phyloP scores from a whole-genome alignment of 2,888 invertebrate species.

The Epistrophe eligans region DNA sequence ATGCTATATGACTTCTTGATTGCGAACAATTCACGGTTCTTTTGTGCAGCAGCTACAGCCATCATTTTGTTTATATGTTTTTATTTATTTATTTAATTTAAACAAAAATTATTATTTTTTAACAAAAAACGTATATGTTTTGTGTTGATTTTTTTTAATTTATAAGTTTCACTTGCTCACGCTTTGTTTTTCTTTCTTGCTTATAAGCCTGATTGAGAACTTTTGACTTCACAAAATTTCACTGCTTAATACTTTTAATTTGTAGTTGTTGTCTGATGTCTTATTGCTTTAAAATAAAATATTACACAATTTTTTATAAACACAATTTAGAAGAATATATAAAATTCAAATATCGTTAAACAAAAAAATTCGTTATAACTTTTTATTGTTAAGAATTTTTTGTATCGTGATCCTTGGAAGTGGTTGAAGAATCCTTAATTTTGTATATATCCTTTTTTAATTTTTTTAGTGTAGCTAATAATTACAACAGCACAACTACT shows the following conservation, averaged over 20 bases:
- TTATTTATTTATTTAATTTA: conserved; percentile 77
- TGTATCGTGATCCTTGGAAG: conserved; percentile 68
- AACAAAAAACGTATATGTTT: conserved; percentile 61
- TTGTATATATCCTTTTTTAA: conserved; percentile 73
- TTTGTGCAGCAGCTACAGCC: conserved; percentile 96
- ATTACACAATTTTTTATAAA: conserved; percentile 63
- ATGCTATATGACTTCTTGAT: conserved; percentile 99
- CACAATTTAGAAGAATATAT: conserved; percentile 45
- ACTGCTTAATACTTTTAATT: conserved; percentile 62
- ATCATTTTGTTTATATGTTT: conserved; percentile 86
- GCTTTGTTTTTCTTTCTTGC: conserved; percentile 30
- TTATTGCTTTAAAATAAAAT: conserved; percentile 64
- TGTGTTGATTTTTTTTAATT: conserved; percentile 44
- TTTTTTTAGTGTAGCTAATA: conserved; percentile 79
- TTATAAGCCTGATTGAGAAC: conserved; percentile 70
- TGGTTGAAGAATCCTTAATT: conserved; percentile 77
- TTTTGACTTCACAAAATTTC: conserved; percentile 71
- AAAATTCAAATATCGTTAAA: conserved; percentile 36
- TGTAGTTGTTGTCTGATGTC: conserved; percentile 73
- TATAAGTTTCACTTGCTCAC: conserved; percentile 61
- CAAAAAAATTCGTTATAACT: too few relatives aligned
- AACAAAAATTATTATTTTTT: conserved; percentile 81
- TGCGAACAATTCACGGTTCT: conserved; percentile 98
- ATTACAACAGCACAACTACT: conserved; percentile 83
- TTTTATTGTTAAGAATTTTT: too few relatives aligned